phyloP scores from a whole-genome alignment of 2,888 invertebrate genomes.

The Heliconius ethilla region DNA sequence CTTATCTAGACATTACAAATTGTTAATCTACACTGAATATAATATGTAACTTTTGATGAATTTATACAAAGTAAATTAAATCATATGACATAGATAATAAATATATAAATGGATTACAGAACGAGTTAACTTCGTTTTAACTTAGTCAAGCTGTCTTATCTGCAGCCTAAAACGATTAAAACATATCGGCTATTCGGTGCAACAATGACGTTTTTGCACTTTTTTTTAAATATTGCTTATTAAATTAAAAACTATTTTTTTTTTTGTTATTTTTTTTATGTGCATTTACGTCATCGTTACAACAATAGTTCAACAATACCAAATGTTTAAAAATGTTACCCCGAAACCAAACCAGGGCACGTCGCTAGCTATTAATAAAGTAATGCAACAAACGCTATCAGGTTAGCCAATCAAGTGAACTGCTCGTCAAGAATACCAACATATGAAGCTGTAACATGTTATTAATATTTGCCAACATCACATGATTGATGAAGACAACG shows the following conservation, averaged over 20 bases:
- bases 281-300: neutral
- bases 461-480: slow-evolving; percentile 27
- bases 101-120: no score
- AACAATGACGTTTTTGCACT: neutral
- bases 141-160: no score
- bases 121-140: no score
- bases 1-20: slow-evolving; percentile 3
- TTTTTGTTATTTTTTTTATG: neutral
- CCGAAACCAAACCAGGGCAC: neutral
- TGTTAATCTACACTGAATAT: neutral
- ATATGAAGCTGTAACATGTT: slow-evolving; percentile 9
- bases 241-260: no score
- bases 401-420: slow-evolving; percentile 3
- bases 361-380: neutral
- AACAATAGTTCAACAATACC: neutral
- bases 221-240: neutral
- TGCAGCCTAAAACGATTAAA: no score
- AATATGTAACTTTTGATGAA: neutral
- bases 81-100: no score
- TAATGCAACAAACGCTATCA: slow-evolving; percentile 18
- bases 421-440: neutral
- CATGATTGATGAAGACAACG: slow-evolving; percentile 27
- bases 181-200: neutral
- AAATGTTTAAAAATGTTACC: neutral
- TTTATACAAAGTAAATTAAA: neutral